phyloP scores from a whole-genome alignment of 2,113 vertebrate species.

The Oriolus oriolus region DNA sequence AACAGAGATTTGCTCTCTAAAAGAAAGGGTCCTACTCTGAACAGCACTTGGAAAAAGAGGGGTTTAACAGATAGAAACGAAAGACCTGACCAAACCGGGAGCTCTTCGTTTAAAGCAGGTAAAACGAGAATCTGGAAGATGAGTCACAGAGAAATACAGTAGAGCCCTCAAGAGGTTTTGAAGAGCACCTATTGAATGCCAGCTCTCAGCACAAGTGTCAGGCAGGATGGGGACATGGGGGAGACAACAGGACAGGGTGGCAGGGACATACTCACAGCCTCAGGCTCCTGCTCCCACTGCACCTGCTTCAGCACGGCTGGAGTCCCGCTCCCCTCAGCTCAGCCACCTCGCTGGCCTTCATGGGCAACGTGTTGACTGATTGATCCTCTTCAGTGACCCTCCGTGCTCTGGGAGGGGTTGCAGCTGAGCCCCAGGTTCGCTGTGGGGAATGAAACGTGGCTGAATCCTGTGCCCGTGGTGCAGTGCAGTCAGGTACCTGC shows the following conservation, averaged over 20 bases:
- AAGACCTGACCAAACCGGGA: neutral
- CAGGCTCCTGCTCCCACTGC: neutral
- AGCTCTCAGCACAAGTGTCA: neutral
- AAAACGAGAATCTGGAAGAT: neutral
- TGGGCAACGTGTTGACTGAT: accelerated
- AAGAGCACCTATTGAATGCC: neutral
- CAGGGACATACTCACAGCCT: neutral
- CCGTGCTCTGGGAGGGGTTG: neutral
- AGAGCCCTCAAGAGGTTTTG: neutral
- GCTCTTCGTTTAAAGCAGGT: neutral
- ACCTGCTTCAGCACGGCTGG: accelerated
- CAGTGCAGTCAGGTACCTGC: neutral
- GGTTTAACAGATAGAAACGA: neutral
- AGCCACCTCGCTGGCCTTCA: neutral
- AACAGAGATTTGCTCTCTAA: neutral
- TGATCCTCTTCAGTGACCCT: neutral
- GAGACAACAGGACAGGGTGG: neutral
- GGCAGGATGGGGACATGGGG: neutral
- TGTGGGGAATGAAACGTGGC: neutral
- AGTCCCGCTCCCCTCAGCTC: neutral
- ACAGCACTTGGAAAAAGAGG: neutral
- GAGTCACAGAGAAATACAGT: neutral
- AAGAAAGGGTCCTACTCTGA: neutral
- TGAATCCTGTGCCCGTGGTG: accelerated
- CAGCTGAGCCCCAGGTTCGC: neutral